Evolutionary conservation across 2,888 invertebrate species (phyloP), one percentile per base, ranked within the genome.

Genomic region (Melieria crassipennis): DNA sequence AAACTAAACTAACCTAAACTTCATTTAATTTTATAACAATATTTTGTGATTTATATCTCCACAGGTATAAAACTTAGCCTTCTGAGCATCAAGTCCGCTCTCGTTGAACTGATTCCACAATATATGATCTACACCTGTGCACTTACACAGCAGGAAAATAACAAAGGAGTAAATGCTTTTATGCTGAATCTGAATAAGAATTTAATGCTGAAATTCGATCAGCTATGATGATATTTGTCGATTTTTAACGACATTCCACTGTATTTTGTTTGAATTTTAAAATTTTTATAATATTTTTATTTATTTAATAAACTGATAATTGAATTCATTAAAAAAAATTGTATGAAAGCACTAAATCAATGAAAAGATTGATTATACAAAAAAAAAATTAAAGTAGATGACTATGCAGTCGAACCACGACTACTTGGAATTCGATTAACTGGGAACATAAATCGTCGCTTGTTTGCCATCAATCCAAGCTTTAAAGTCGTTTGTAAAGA

Each of bases 81-180:
- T 55, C 56, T 82, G n/a, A 80, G 81, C 0, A 57, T 79, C 5
- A 82, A 84, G 63, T 77, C 79, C 4, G 83, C 83, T 0, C 47
- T 82, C 1, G 71, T 75, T 6, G 71, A 79, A 9, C 76, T 82
- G 45, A 55, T 82, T 10, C 69, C 73, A n/a, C 72, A 80, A 11
- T 82, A 77, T 69, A 72, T 80, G 43, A 68, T 84, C 1, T 70
- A 13, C 7, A 64, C 46, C 16, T 73, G 68, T 74, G 13, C 75
- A 57, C 1, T 55, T 74, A 42, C 73, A 45, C 56, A 52, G 63
- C 7, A 73, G 50, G 11, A 65, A 72, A 30, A 61, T 42, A 62
- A 70, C 0, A 63, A 70, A 4, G 78, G 79, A 4, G 77, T 77
- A 7, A 64, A 77, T 5, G 78, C 82, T 0, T 82, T 81, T 43